Percentiles rank a stretch among this genome's conserved stretches.
Conservation (phyloP, 1,140 invertebrate genomes). For the Thaumatotibia leucotreta region DNA sequence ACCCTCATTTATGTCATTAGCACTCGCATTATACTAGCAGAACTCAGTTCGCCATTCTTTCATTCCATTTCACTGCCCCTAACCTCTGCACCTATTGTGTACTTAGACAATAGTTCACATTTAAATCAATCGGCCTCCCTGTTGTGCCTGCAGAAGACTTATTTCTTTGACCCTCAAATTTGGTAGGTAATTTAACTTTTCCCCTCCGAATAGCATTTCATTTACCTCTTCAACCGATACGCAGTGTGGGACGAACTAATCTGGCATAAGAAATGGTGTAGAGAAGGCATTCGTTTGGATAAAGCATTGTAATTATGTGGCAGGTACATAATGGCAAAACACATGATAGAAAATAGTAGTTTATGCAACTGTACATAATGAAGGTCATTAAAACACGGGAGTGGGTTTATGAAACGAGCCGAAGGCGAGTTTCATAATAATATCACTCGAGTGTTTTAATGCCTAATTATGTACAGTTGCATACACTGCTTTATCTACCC, state of each 20-base stretch:
- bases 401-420: too few relatives aligned
- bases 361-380: too few relatives aligned
- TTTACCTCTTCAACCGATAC: constrained; percentile 76
- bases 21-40: too few relatives aligned
- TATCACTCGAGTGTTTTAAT: too few relatives aligned
- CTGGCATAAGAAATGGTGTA: constrained; percentile 43
- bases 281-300: constrained; percentile 36
- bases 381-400: too few relatives aligned
- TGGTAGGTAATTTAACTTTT: constrained; percentile 77
- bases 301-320: too few relatives aligned
- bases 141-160: constrained; percentile 64
- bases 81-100: constrained; percentile 8
- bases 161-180: constrained; percentile 76
- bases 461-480: too few relatives aligned
- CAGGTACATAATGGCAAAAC: too few relatives aligned
- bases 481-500: too few relatives aligned
- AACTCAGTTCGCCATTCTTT: not conserved
- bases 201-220: constrained; percentile 76
- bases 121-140: constrained; percentile 66
- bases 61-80: not conserved
- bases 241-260: constrained; percentile 74
- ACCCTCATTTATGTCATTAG: too few relatives aligned
- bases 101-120: constrained; percentile 21
- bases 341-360: too few relatives aligned
- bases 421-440: too few relatives aligned